phyloP scores from a whole-genome alignment of 2,888 invertebrate genomes.

The Meta bourneti region DNA sequence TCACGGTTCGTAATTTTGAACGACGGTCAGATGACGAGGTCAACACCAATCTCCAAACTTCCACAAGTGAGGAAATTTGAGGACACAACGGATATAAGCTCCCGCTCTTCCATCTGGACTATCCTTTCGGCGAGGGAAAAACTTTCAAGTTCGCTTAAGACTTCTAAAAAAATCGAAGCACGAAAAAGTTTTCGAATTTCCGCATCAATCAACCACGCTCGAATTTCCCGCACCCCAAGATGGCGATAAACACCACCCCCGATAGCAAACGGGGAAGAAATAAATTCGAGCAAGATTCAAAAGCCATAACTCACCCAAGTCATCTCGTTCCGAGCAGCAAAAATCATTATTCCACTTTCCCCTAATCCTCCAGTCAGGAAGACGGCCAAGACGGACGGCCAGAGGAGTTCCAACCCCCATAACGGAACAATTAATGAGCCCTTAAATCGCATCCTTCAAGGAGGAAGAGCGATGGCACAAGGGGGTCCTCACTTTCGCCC shows the following conservation, averaged over 20 bases:
- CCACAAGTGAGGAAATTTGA: no score
- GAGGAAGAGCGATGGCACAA: background rate
- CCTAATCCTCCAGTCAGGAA: background rate
- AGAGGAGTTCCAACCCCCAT: background rate
- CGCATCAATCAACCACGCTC: background rate
- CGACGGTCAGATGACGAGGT: no score
- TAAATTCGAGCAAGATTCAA: constrained; percentile 12
- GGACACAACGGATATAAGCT: no score
- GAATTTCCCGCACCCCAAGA: background rate
- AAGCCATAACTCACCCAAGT: constrained; percentile 22
- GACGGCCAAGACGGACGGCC: background rate
- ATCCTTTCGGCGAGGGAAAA: no score
- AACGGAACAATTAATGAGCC: constrained; percentile 31
- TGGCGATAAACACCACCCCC: background rate
- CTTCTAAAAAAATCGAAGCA: no score
- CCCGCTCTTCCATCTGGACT: no score
- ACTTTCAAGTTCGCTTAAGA: no score
- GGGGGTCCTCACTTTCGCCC: background rate
- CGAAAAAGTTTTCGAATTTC: background rate
- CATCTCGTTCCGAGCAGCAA: background rate
- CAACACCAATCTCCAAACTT: no score
- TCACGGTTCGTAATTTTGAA: no score
- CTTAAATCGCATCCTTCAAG: constrained; percentile 16
- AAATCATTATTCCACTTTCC: background rate
- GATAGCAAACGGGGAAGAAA: background rate